A percentile compares a stretch with the other conserved stretches of the same genome.
These are phyloP conservation scores for Sebastes kiyomatsui DNA, from an alignment of 2,797 vertebrate species.

Conservation along the genomic window DNA sequence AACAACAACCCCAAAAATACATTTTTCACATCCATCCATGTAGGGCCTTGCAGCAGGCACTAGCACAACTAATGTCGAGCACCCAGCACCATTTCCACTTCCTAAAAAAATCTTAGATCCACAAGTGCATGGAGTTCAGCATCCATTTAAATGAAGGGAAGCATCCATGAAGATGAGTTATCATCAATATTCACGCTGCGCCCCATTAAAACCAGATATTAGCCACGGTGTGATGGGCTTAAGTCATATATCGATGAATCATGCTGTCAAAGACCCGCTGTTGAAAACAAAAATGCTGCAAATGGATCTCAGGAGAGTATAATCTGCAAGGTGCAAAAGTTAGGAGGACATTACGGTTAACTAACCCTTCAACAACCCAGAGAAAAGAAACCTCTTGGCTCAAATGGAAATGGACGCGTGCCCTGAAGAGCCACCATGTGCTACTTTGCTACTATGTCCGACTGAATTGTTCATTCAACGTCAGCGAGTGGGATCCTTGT, in stretches of 20 bases:
- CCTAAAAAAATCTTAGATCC: neutral
- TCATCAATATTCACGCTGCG: slow-evolving; percentile 7
- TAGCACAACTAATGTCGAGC: neutral
- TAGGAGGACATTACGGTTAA: neutral
- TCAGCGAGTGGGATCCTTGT: neutral
- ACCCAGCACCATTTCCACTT: neutral
- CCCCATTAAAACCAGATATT: slow-evolving; percentile 29
- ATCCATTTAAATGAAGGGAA: slow-evolving; percentile 1
- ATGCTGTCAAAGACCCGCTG: slow-evolving; percentile 1
- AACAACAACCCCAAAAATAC: neutral
- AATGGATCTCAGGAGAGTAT: neutral
- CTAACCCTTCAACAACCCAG: neutral
- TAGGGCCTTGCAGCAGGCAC: neutral
- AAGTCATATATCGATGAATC: slow-evolving; percentile 19
- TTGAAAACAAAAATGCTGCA: slow-evolving; percentile 1
- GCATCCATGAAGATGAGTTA: neutral
- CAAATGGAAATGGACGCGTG: neutral
- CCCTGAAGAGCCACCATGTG: neutral
- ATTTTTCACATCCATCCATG: neutral
- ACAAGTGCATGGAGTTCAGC: neutral
- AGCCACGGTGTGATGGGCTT: neutral
- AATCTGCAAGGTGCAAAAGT: neutral
- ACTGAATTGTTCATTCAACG: neutral
- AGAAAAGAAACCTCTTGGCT: neutral
- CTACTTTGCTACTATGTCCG: neutral